Evolutionary conservation across 2,113 vertebrate genomes (phyloP).

Genomic region (Hydrochoerus hydrochaeris): DNA sequence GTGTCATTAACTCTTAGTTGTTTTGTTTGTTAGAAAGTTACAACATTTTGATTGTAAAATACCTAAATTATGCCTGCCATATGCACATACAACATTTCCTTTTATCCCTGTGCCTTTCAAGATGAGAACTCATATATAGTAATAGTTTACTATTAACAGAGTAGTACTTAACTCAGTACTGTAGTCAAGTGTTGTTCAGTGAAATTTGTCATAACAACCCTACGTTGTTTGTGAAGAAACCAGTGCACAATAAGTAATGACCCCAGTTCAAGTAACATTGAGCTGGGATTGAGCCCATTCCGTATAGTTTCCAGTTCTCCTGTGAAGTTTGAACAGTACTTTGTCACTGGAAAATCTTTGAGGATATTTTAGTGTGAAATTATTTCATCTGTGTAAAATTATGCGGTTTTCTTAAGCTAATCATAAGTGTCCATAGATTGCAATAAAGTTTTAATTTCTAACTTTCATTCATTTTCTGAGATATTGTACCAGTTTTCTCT

Average conservation of each 20-base stretch:
- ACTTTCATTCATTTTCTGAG: slow-evolving; percentile 18
- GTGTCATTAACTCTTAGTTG: not conserved
- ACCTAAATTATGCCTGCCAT: not conserved
- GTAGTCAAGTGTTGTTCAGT: not conserved
- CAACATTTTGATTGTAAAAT: not conserved
- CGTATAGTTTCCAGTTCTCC: not conserved
- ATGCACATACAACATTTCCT: not conserved
- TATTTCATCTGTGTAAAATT: slow-evolving; percentile 15
- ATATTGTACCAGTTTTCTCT: slow-evolving; percentile 23
- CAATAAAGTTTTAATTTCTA: slow-evolving; percentile 11
- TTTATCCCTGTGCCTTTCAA: not conserved
- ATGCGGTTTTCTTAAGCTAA: slow-evolving; percentile 27
- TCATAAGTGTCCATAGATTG: not conserved
- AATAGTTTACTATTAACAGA: not conserved
- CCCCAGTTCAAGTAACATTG: not conserved
- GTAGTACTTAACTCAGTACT: not conserved
- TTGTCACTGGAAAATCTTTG: slow-evolving; percentile 25
- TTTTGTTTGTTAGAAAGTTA: not conserved
- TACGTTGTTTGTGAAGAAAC: not conserved
- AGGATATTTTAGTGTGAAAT: slow-evolving; percentile 36
- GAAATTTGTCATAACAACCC: not conserved
- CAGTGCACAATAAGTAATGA: not conserved
- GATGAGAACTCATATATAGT: not conserved
- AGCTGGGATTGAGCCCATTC: not conserved
- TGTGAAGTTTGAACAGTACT: not conserved